Base-by-base conservation (phyloP, 2,888 invertebrate species). In the Caradrina clavipalpis region DNA sequence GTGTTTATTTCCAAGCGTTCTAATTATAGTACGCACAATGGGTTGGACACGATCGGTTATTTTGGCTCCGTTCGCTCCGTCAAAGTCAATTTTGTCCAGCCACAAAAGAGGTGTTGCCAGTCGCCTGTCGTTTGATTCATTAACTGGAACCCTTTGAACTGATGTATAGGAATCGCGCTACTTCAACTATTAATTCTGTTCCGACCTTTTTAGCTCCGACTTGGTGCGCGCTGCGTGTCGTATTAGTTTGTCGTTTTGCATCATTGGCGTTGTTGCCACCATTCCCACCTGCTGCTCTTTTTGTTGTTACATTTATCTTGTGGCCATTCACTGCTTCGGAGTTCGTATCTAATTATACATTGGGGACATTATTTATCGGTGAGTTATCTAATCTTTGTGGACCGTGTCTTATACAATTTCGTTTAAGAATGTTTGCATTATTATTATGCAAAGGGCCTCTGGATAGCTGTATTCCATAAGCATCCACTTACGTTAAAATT, bases 1-100 rank as follows among this genome's bases (percentile, higher is more conserved):
- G 96, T 96, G 96, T 94, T 94, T 96, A 95, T 95, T 95, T 94
- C 92, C 86, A 92, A 91, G 91, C 92, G 87, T 88, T 93, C 95
- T 96, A 95, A 94, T 95, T 94, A 94, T 95, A 95, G 88, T 89
- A 88, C 92, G 90, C 92, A 95, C 95, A 96, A 96, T 96, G 95
- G 95, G 93, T 94, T 94, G 92, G 94, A 95, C 95, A 94, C 94
- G 94, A 94, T 94, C 86, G 90, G 93, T 91, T 95, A 95, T 95
- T 95, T 96, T 91, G 91, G 93, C 87, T 90, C 75, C 91, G 90
- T 92, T 90, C 91, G 91, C 90, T 92, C 84, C 93, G 92, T 95
- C 95, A 95, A 95, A 92, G 94, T 94, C 93, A 89, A 92, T 94
- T 94, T 92, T 93, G 93, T 94, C 91, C 91, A 87, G 88, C 87